Evolutionary conservation across 2,113 vertebrate species (phyloP), one percentile per base, ranked within the genome.

Genomic region (Tyto alba): DNA sequence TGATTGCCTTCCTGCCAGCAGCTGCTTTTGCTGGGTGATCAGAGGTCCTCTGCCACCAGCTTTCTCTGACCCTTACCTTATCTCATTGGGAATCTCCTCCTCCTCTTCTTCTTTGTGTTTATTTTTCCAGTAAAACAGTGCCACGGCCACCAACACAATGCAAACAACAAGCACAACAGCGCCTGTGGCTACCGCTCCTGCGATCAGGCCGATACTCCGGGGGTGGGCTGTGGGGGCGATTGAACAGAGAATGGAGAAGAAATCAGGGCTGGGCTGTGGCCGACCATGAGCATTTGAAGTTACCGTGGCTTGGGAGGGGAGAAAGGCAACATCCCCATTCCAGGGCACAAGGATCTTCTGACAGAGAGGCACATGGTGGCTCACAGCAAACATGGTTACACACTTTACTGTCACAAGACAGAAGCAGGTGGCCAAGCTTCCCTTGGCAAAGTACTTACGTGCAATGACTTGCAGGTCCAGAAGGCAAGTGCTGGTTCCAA

Each of bases 41-140:
- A 4, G 40, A 86, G 13, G 17, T 78, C 18, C 3, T 30, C 40
- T 53, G 69, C 10, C 36, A 85, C 11, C 20, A 90, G 50, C 47
- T 53, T 94, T 90, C 19, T 38, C 26, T 72, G 20, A 55, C 11
- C 34, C 96, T 96, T 96, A 99, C 99, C 99, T 99, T 98, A 99
- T 99, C 97, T 99, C 99, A 81, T 99, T 99, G 68, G 99, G 99
- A 90, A 99, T 99, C 95, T 99, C 99, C 73, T 99, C 99, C 34
- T 98, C 98, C 32, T 99, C 99, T 15, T 99, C 99, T 62, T 99
- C 99, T 97, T 99, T 99, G 96, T 99, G 99, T 98, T 99, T 99
- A 96, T 98, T 99, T 98, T 98, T 99, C 99, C 99, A 99, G 97
- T 99, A 99, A 98, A 99, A 99, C 47, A 99, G 98, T 11, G 98